Evolutionary conservation across 35 echinoderm and acorn worm species (phyloP), one percentile per base, ranked within the genome.

Genomic region (Diadema setosum): DNA sequence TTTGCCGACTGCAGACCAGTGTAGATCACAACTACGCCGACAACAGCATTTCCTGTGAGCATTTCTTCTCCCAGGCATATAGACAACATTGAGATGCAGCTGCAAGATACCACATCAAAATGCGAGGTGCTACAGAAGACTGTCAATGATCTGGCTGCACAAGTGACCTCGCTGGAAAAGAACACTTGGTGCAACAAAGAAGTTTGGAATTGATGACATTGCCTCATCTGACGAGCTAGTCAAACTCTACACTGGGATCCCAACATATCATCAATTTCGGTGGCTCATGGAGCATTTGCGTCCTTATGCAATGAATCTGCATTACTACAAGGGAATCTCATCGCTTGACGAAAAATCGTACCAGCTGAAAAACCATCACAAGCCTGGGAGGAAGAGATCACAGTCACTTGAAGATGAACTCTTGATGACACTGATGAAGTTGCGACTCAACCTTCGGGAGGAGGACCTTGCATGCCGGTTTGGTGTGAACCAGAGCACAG

Each of bases 361-460:
- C 64, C 82, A 76, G 17, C 43, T 83, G 5, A 23, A 67, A 0
- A 91, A 91, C 20, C 6, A 58, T 21, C 23, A 85, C 1, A 84
- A 84, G 59, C 82, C 89, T n/a, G 81, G 59, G 42, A 58, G 4
- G 16, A 84, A 85, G 34, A 14, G 81, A 36, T 42, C 87, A 81
- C 81, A 67, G 52, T 33, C 25, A 4, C 82, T 91, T 26, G 81
- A 91, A 55, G 81, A 91, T 63, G 89, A 85, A 56, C 81, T 91
- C 16, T 34, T 91, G 36, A 91, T 91, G 81, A 91, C 89, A 11
- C 46, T 91, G 5, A 96, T 96, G 83, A 96, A 96, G 45, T 35
- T 96, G 1, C 61, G 89, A 14, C 80, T 91, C 23, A 96, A 91
- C 89, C 83, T 96, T 1, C 14, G 39, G 37, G 84, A 89, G 75